phyloP scores from a whole-genome alignment of 2,113 vertebrate genomes.

The Pangasianodon hypophthalmus region DNA sequence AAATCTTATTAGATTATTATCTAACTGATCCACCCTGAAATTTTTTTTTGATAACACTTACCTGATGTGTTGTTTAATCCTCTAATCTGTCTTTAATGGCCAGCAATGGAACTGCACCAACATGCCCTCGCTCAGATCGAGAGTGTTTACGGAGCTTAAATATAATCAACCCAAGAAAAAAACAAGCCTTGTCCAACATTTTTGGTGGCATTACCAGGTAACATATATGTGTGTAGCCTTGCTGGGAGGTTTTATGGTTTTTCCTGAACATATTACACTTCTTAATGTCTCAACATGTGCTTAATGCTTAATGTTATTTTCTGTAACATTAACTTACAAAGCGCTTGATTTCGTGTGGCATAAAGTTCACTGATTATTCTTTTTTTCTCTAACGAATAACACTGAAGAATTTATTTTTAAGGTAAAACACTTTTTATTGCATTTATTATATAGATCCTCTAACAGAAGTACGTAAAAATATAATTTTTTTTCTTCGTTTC shows the following conservation, averaged over 20 bases:
- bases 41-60: slow-evolving; percentile 33
- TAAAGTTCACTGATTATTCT: slow-evolving; percentile 21
- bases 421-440: slow-evolving; percentile 58
- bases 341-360: slow-evolving; percentile 10
- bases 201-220: background rate
- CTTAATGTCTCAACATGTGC: background rate
- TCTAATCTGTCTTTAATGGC: slow-evolving; percentile 69
- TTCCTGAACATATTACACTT: slow-evolving; percentile 19
- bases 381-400: slow-evolving; percentile 19
- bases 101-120: slow-evolving; percentile 55
- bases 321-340: slow-evolving; percentile 20
- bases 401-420: slow-evolving; percentile 51
- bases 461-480: slow-evolving; percentile 9
- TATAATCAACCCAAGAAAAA: slow-evolving; percentile 7
- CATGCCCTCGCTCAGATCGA: background rate
- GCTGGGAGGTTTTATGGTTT: background rate
- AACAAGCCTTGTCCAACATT: background rate
- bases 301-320: slow-evolving; percentile 1
- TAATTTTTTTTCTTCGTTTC: slow-evolving; percentile 35
- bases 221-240: background rate
- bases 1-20: slow-evolving; percentile 45
- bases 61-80: slow-evolving; percentile 51
- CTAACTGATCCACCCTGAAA: slow-evolving; percentile 54
- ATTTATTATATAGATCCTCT: slow-evolving; percentile 49
- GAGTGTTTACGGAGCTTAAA: slow-evolving; percentile 27